Base-by-base conservation (phyloP, 2,113 vertebrate species). In the Pica pica region DNA sequence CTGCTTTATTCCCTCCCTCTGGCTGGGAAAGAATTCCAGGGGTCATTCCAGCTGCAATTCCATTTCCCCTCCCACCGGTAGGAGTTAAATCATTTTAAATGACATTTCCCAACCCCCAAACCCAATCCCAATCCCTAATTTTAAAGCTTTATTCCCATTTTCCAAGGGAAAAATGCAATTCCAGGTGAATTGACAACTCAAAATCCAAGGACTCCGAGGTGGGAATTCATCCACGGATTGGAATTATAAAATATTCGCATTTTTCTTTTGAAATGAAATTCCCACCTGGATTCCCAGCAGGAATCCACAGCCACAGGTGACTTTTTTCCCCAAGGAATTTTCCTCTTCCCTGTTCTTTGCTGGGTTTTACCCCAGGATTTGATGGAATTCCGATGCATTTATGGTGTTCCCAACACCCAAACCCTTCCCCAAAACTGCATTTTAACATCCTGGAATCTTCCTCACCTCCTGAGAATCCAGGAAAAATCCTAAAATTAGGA, bases 11-110 rank as follows among this genome's bases (percentile, higher is more conserved):
- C 57, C 23, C 57, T 35, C 20, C 31, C 55, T 57, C 23, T 13
- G 35, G 11, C 35, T 28, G 59, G 59, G 59, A 19, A 9, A 39
- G 35, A 60, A 39, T 27, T 60, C 59, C 2, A 46, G 44, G 44
- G 8, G 19, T 12, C 22, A 56, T 56, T 56, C 55, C 57, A 57
- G 56, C 21, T 35, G 56, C 24, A 27, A 18, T 27, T 19, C 59
- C 59, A 18, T 26, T 19, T 13, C 12, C 18, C 57, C 35, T 60
- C 57, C 17, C n/a, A 16, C 23, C 22, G 37, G 15, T 2, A 17
- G 1, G 17, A 17, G n/a, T 59, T 8, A 17, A 37, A 59, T 2
- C 15, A 11, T 4, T 12, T 27, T 1, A 15, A 57, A 6, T 2
- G 22, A 57, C 33, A n/a, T 57, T 10, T 24, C 56, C 56, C 3